Percentiles rank a stretch among this genome's conserved stretches.
phyloP scores from a whole-genome alignment of 1,140 invertebrate species.

The Ceratitis capitata region DNA sequence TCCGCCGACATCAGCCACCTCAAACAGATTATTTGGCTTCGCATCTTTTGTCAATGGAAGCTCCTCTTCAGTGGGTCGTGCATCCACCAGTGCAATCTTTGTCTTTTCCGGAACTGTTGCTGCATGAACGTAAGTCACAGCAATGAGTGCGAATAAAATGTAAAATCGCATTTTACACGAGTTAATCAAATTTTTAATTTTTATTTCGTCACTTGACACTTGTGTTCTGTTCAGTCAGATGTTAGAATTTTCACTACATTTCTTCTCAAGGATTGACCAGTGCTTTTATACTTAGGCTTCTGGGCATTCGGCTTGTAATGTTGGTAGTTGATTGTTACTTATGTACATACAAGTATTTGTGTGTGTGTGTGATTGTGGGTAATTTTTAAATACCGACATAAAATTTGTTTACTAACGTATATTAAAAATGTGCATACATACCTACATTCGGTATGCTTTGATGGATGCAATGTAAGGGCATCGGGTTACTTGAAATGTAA shows the following conservation, averaged over 20 bases:
- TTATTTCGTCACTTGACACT: neutral
- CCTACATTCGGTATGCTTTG: neutral
- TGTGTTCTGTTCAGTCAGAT: neutral
- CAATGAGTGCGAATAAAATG: neutral
- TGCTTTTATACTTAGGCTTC: constrained; percentile 12
- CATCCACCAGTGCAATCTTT: neutral
- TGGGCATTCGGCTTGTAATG: neutral
- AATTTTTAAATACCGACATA: neutral
- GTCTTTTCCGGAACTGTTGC: neutral
- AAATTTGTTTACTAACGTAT: neutral
- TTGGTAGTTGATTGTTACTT: neutral
- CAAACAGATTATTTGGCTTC: neutral
- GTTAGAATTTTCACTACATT: neutral
- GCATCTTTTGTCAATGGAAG: neutral
- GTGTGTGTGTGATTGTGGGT: neutral
- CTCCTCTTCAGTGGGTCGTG: neutral
- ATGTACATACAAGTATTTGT: neutral
- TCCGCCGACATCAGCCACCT: neutral
- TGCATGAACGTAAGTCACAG: neutral
- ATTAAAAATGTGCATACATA: neutral
- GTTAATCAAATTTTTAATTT: neutral
- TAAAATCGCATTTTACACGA: neutral
- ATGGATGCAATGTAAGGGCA: neutral
- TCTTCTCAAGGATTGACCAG: neutral
- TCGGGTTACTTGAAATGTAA: neutral